Conservation (phyloP, 2,797 vertebrate genomes). For the Podarcis lilfordi region DNA sequence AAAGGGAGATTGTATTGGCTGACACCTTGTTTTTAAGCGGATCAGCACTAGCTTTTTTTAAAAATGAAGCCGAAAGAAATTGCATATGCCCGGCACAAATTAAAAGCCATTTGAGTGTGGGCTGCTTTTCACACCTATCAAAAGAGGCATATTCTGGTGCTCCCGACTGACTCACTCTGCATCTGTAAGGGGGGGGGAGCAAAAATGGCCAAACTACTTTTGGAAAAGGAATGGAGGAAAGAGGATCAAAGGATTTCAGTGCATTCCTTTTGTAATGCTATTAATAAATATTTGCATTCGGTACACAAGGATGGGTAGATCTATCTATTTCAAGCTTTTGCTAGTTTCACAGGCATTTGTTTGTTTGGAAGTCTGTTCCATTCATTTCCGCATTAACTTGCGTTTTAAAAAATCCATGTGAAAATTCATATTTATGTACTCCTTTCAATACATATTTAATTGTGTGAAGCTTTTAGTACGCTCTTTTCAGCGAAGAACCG, state of each 20-base stretch:
- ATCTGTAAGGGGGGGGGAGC: neutral
- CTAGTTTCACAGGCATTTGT: neutral
- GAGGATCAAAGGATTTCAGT: neutral
- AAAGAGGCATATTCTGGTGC: neutral
- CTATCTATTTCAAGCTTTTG: neutral
- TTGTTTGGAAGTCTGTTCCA: no score
- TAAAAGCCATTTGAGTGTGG: neutral
- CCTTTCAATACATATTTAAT: no score
- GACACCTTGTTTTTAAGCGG: conserved; percentile 5
- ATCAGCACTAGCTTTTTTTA: neutral
- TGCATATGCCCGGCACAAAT: neutral
- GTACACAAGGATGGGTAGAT: neutral
- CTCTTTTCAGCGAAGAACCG: neutral
- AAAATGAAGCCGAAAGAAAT: conserved; percentile 10
- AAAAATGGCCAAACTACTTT: neutral
- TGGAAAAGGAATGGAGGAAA: neutral
- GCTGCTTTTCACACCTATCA: neutral
- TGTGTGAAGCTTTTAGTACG: neutral
- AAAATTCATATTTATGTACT: no score
- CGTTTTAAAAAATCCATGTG: no score
- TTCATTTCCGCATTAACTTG: neutral
- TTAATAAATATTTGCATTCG: neutral
- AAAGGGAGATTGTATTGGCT: neutral
- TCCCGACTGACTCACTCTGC: neutral
- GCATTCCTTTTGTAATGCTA: neutral